Conservation (phyloP, 2,888 invertebrate species). For the Mythimna albipuncta region DNA sequence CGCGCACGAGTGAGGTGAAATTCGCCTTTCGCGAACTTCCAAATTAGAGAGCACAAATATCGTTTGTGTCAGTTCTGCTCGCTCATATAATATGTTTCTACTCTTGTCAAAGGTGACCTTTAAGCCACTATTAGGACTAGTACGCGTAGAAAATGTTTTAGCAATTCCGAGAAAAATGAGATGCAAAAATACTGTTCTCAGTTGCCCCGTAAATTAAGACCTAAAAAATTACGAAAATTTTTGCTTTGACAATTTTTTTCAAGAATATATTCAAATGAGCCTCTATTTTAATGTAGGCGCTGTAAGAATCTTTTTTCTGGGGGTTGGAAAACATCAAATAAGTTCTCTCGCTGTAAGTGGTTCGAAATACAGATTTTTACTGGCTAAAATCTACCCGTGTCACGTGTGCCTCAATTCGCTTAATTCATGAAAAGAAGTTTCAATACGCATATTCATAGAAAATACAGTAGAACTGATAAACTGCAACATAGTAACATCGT, state of each 20-base stretch:
- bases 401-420: not conserved
- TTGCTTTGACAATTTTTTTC: constrained; percentile 13
- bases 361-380: too few species aligned
- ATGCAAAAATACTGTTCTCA: too few species aligned
- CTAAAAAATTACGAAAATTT: too few species aligned
- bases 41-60: constrained; percentile 59
- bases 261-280: constrained; percentile 33
- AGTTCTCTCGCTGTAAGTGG: too few species aligned
- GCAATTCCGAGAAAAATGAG: not conserved
- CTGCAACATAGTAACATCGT: constrained; percentile 44
- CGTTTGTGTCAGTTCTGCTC: constrained; percentile 39
- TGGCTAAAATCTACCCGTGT: too few species aligned
- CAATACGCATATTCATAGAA: constrained; percentile 9
- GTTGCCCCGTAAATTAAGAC: too few species aligned
- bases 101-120: constrained; percentile 33
- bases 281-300: constrained; percentile 22
- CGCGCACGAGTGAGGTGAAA: constrained; percentile 74
- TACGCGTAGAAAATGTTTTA: not conserved
- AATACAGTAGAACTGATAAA: constrained; percentile 19
- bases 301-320: not conserved
- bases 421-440: constrained; percentile 20
- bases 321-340: too few species aligned
- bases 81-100: not conserved
- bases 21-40: constrained; percentile 69
- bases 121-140: not conserved